These are phyloP conservation scores for Lepilemur ruficaudatus DNA, from an alignment of 2,797 vertebrate species.

Conservation along the genomic window DNA sequence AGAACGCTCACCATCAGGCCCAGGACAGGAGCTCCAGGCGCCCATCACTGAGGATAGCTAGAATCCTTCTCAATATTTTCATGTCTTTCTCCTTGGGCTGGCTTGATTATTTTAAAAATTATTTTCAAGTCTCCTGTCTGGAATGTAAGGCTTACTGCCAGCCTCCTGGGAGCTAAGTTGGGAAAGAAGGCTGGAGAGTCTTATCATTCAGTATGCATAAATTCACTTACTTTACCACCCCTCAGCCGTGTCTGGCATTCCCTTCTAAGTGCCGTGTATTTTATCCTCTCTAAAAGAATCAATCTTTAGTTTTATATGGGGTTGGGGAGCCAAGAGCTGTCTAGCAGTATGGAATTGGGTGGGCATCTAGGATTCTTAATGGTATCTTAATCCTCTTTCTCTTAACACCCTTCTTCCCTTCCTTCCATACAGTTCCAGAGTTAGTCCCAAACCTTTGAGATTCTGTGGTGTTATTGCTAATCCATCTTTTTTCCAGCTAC, in stretches of 20 bases:
- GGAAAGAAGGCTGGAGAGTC: not conserved
- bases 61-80: not conserved
- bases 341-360: not conserved
- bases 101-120: conserved; percentile 2
- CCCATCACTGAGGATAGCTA: not conserved
- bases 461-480: not conserved
- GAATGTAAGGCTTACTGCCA: not conserved
- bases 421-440: not conserved
- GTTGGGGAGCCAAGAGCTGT: not conserved
- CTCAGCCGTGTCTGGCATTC: not conserved
- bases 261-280: not conserved
- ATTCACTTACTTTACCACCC: not conserved
- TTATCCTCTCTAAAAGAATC: conserved; percentile 7
- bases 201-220: not conserved
- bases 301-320: not conserved
- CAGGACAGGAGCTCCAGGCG: not conserved
- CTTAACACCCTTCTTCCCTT: not conserved
- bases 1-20: not conserved
- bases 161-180: conserved; percentile 1
- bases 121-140: not conserved
- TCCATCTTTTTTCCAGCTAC: not conserved
- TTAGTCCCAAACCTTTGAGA: not conserved
- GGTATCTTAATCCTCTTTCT: not conserved
- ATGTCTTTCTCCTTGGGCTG: not conserved
- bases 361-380: not conserved